Percentiles rank a stretch among this genome's conserved stretches.
Conservation (phyloP, 2,888 invertebrate species). For the Drosophila eohydei region DNA sequence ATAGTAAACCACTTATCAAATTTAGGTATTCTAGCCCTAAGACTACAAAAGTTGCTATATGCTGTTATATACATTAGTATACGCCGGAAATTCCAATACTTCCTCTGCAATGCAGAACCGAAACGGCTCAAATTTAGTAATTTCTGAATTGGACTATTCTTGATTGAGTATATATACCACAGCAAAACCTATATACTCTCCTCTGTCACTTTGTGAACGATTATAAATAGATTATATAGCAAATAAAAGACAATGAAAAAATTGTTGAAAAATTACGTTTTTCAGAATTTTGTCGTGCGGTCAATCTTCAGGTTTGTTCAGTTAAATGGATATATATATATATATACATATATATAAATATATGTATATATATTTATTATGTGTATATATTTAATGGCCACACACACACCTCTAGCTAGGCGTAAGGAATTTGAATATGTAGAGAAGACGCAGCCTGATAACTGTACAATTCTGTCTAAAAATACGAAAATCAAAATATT, state of each 20-base stretch:
- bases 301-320: slow-evolving; percentile 15
- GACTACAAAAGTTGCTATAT: too few species aligned
- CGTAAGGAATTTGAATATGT: slow-evolving; percentile 17
- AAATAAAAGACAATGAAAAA: slow-evolving; percentile 57
- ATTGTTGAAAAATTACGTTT: slow-evolving; percentile 48
- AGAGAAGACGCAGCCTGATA: slow-evolving; percentile 53
- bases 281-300: slow-evolving; percentile 49
- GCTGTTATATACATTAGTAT: not conserved
- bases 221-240: not conserved
- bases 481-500: slow-evolving; percentile 56
- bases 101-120: not conserved
- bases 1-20: too few species aligned
- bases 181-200: not conserved
- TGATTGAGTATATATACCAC: too few species aligned
- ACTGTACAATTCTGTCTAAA: slow-evolving; percentile 64
- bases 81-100: not conserved
- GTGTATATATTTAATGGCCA: not conserved
- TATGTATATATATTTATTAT: slow-evolving; percentile 4
- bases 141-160: too few species aligned
- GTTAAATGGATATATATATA: slow-evolving; percentile 31
- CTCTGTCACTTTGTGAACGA: not conserved
- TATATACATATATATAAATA: not conserved
- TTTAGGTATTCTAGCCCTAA: too few species aligned
- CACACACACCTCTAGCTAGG: slow-evolving; percentile 36
- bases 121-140: too few species aligned